Conservation (phyloP, 2,797 vertebrate species). For the Pipistrellus pygmaeus region DNA sequence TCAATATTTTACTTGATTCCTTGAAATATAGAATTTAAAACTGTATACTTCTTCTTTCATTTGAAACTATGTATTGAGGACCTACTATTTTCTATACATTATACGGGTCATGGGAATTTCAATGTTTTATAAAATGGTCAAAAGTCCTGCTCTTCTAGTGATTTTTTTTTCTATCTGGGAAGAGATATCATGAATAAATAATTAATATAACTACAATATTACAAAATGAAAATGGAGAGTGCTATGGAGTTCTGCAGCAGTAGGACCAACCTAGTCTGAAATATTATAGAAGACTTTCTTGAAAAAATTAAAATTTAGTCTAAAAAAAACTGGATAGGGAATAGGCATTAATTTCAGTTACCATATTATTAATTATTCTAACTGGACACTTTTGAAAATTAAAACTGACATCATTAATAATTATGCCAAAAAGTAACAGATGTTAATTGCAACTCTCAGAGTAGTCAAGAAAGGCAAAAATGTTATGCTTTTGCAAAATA, state of each 20-base stretch:
- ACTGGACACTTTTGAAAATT: not conserved
- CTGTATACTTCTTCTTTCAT: not conserved
- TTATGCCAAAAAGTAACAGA: not conserved
- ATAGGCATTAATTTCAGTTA: not conserved
- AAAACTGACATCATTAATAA: not conserved
- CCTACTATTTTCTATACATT: not conserved
- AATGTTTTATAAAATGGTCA: not conserved
- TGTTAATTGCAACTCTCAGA: not conserved
- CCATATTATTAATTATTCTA: not conserved
- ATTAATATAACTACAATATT: not conserved
- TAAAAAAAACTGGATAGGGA: not conserved
- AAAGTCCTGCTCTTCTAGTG: not conserved
- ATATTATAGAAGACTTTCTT: not conserved
- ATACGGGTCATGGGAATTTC: not conserved
- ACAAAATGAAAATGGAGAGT: not conserved
- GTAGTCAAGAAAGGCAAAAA: not conserved
- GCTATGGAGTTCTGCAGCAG: not conserved
- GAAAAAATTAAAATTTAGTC: not conserved
- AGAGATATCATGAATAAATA: not conserved
- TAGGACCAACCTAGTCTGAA: not conserved
- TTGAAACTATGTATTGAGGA: not conserved
- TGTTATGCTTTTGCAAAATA: not conserved
- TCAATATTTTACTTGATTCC: not conserved
- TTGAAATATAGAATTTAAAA: slow-evolving; percentile 1
- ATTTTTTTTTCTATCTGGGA: not conserved